A percentile compares a stretch with the other conserved stretches of the same genome.
Conservation (phyloP, 2,113 vertebrate genomes). For the Phocoena sinus region DNA sequence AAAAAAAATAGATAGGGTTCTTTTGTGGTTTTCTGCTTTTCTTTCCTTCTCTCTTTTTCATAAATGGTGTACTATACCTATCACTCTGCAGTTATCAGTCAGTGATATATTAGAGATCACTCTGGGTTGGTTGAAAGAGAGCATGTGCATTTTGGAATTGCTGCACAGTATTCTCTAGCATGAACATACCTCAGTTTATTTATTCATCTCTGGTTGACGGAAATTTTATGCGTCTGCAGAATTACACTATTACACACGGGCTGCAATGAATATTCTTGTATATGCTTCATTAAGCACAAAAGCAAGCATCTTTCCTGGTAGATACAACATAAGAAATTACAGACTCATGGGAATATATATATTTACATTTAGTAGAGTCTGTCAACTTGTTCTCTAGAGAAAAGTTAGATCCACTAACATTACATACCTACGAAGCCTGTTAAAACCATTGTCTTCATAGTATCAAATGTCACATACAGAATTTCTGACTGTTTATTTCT, state of each 20-base stretch:
- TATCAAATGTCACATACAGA: neutral
- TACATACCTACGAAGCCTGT: neutral
- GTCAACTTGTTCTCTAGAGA: neutral
- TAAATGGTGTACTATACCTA: neutral
- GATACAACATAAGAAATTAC: neutral
- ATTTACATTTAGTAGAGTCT: neutral
- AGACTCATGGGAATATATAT: neutral
- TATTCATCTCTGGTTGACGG: neutral
- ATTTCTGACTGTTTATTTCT: neutral
- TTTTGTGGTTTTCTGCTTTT: neutral
- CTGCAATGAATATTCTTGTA: neutral
- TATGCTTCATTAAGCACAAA: neutral
- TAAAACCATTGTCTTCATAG: neutral
- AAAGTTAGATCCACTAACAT: neutral
- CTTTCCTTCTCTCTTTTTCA: neutral
- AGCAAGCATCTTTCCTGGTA: neutral
- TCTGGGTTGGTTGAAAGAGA: neutral
- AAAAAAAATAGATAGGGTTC: neutral
- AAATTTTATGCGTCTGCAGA: neutral
- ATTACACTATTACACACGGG: neutral
- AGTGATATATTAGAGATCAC: neutral
- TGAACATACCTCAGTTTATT: neutral
- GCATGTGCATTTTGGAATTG: neutral
- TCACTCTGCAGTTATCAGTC: neutral
- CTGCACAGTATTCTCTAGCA: neutral